phyloP scores from a whole-genome alignment of 2,888 invertebrate genomes.

The Schizaphis graminum region DNA sequence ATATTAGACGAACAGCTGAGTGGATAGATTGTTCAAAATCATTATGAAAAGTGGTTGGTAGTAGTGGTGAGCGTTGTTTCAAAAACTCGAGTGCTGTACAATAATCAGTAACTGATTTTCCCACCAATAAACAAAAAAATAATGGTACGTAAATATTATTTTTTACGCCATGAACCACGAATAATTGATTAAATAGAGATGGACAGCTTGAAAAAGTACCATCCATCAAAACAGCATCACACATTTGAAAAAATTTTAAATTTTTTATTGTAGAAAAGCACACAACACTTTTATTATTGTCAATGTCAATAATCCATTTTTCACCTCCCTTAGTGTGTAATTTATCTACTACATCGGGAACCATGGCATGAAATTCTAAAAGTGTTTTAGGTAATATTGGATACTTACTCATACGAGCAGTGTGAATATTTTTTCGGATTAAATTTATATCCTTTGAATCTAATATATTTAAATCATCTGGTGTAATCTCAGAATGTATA shows the following conservation, averaged over 20 bases:
- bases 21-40: no score
- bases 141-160: neutral
- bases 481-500: no score
- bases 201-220: neutral
- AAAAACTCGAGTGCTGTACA: no score
- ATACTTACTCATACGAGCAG: neutral
- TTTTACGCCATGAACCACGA: neutral
- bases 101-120: no score
- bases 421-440: no score
- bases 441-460: no score
- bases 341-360: neutral
- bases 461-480: no score
- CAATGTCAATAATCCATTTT: neutral
- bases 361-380: neutral
- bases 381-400: neutral
- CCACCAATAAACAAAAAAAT: neutral
- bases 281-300: neutral
- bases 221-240: neutral
- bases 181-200: neutral
- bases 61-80: no score
- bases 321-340: neutral
- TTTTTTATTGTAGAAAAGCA: neutral
- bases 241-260: neutral
- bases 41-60: no score
- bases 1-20: no score